phyloP scores from a whole-genome alignment of 2,888 invertebrate species.

The Eueremaeus valkanovi region DNA sequence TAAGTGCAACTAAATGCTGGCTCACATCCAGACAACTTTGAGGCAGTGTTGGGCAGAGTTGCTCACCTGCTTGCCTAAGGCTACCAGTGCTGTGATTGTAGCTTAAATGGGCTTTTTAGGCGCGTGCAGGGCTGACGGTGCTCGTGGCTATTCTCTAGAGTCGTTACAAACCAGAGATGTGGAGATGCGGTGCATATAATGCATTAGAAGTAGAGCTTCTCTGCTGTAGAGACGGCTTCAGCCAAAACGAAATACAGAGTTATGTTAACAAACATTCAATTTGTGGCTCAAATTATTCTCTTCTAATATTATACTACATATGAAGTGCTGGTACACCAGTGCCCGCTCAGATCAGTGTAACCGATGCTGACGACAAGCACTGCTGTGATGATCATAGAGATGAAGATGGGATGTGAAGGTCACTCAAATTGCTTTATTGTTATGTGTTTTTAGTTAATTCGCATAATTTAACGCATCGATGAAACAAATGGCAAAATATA shows the following conservation, averaged over 20 bases:
- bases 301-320: no score
- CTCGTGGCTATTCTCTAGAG: conserved; percentile 23
- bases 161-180: background rate
- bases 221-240: background rate
- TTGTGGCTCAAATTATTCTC: conserved; percentile 32
- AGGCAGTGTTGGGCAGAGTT: background rate
- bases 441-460: conserved; percentile 26
- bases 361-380: background rate
- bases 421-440: conserved; percentile 6
- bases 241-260: conserved; percentile 17
- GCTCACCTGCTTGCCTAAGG: conserved; percentile 27
- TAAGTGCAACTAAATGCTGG: conserved; percentile 25
- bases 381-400: conserved; percentile 7
- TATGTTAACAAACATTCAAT: conserved; percentile 36
- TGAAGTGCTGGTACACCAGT: no score
- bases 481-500: conserved; percentile 14
- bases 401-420: conserved; percentile 1
- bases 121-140: conserved; percentile 30
- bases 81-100: conserved; percentile 19
- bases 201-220: background rate
- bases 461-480: conserved; percentile 12
- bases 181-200: background rate
- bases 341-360: background rate
- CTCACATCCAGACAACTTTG: conserved; percentile 11
- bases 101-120: conserved; percentile 20